Evolutionary conservation across 2,113 vertebrate genomes (phyloP).

Genomic region (Rhipidura dahli): DNA sequence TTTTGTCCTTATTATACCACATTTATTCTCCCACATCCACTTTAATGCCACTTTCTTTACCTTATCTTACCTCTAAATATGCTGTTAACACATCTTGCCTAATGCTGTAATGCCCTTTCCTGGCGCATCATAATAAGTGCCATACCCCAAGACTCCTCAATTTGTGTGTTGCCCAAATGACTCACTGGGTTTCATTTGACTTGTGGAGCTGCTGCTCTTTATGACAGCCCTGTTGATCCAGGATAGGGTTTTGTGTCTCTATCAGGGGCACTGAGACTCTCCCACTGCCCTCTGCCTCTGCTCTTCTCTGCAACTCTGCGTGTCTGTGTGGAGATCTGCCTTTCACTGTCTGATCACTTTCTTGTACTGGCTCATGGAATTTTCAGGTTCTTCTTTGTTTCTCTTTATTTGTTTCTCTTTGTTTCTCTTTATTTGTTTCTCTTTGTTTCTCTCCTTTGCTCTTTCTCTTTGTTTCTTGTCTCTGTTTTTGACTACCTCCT

Average conservation of each 20-base stretch:
- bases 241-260: rapidly evolving
- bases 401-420: not conserved
- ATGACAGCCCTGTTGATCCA: not conserved
- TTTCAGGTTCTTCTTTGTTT: not conserved
- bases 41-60: not conserved
- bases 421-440: no score
- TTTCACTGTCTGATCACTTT: not conserved
- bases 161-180: not conserved
- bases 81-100: not conserved
- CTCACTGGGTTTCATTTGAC: not conserved
- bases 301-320: rapidly evolving
- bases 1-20: not conserved
- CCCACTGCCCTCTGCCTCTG: not conserved
- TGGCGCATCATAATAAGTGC: not conserved
- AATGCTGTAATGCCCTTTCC: not conserved
- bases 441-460: not conserved
- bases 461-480: not conserved
- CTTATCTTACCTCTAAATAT: not conserved
- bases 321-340: not conserved
- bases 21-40: not conserved
- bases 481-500: not conserved
- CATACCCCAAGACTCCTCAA: no score
- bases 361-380: not conserved
- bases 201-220: not conserved
- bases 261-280: no score